phyloP scores from a whole-genome alignment of 2,113 vertebrate genomes.

The Entelurus aequoreus region DNA sequence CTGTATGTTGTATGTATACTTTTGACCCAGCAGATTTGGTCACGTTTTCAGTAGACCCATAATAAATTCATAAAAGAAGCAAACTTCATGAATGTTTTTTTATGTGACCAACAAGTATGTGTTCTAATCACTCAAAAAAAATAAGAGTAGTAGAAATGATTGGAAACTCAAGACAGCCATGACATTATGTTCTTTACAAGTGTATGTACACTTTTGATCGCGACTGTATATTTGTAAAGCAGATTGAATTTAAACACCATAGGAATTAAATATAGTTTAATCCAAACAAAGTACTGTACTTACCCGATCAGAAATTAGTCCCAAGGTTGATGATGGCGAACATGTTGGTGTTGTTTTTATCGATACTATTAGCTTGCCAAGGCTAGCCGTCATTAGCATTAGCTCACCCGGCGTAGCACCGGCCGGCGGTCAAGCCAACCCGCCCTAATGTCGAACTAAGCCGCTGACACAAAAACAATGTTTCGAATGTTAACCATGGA shows the following conservation, averaged over 20 bases:
- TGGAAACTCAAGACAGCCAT: too few species aligned
- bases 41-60: too few species aligned
- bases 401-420: slow-evolving; percentile 15
- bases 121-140: too few species aligned
- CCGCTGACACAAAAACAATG: background rate
- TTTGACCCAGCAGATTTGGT: too few species aligned
- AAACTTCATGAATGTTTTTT: too few species aligned
- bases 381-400: slow-evolving; percentile 28
- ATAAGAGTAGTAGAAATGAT: too few species aligned
- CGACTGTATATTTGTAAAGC: too few species aligned
- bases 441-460: background rate
- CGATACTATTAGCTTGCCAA: background rate
- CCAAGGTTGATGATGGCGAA: slow-evolving; percentile 25
- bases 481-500: background rate
- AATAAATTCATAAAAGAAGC: too few species aligned
- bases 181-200: too few species aligned
- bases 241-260: background rate
- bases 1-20: too few species aligned
- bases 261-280: background rate
- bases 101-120: too few species aligned
- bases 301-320: background rate
- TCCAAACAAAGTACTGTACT: background rate
- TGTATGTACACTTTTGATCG: too few species aligned
- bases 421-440: background rate
- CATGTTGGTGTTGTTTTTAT: background rate